These are phyloP conservation scores for Tetranychus piercei DNA, from an alignment of 2,888 invertebrate species.

Conservation along the genomic window DNA sequence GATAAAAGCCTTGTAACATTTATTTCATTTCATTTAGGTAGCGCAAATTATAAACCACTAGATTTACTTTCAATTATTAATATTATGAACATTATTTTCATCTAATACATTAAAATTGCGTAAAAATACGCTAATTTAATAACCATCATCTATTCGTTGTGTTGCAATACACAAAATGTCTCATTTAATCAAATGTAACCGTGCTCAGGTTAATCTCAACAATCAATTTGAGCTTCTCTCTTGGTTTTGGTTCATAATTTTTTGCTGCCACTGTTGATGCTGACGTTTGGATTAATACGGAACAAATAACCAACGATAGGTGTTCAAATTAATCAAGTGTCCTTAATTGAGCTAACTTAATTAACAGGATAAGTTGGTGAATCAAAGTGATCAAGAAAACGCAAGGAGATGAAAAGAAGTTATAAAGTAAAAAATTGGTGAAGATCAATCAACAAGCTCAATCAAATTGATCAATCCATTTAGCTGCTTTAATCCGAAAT, in stretches of 20 bases:
- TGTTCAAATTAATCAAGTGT: not conserved
- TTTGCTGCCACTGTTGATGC: too few relatives aligned
- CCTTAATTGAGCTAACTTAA: not conserved
- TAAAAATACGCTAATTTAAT: not conserved
- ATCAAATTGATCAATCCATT: not conserved
- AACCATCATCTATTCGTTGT: not conserved
- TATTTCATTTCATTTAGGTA: too few relatives aligned
- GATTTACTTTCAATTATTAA: not conserved
- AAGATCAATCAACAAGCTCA: not conserved
- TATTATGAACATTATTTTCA: constrained; percentile 6
- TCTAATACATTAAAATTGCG: not conserved
- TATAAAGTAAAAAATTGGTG: not conserved
- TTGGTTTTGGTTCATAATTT: not conserved
- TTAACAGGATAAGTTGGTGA: not conserved
- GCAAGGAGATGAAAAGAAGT: not conserved
- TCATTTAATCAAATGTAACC: not conserved
- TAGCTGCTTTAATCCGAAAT: too few relatives aligned
- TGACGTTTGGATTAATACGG: not conserved
- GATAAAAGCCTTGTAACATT: too few relatives aligned
- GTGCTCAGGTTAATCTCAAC: too few relatives aligned
- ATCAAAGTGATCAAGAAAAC: not conserved
- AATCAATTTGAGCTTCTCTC: not conserved
- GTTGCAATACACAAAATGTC: not conserved
- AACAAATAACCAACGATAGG: not conserved
- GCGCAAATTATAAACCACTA: too few relatives aligned